These are phyloP conservation scores for Molossus molossus DNA, from an alignment of 2,797 vertebrate species.

Conservation along the genomic window DNA sequence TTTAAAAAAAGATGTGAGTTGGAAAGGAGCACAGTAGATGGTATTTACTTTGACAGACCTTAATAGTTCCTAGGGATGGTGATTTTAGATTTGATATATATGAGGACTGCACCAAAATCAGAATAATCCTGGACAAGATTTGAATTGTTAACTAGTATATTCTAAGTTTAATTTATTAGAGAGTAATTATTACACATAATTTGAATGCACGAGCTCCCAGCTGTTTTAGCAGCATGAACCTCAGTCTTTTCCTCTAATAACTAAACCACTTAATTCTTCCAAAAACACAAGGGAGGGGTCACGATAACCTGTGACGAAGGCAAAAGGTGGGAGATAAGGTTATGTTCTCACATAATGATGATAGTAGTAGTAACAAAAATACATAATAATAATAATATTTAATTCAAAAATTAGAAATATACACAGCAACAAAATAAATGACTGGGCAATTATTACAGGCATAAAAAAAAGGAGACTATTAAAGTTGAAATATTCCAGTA, in stretches of 20 bases:
- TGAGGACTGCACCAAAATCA: background rate
- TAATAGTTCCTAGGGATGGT: background rate
- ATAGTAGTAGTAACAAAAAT: background rate
- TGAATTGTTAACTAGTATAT: background rate
- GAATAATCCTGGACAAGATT: background rate
- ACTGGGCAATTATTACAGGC: background rate
- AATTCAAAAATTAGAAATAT: background rate
- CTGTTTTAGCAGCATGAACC: background rate
- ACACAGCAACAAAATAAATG: background rate
- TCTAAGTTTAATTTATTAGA: background rate
- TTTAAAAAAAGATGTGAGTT: background rate
- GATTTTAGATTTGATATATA: background rate
- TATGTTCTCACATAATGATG: background rate
- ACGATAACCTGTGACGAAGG: background rate
- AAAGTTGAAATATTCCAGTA: background rate
- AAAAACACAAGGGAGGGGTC: background rate
- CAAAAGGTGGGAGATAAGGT: background rate
- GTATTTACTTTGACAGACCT: background rate
- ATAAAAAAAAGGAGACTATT: background rate
- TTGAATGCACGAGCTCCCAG: background rate
- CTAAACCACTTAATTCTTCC: background rate
- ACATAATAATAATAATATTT: background rate
- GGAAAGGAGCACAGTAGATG: background rate
- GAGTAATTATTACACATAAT: conserved; percentile 18
- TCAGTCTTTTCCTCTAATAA: background rate